Base-by-base conservation (phyloP, 1,140 invertebrate species). In the Monomorium pharaonis region DNA sequence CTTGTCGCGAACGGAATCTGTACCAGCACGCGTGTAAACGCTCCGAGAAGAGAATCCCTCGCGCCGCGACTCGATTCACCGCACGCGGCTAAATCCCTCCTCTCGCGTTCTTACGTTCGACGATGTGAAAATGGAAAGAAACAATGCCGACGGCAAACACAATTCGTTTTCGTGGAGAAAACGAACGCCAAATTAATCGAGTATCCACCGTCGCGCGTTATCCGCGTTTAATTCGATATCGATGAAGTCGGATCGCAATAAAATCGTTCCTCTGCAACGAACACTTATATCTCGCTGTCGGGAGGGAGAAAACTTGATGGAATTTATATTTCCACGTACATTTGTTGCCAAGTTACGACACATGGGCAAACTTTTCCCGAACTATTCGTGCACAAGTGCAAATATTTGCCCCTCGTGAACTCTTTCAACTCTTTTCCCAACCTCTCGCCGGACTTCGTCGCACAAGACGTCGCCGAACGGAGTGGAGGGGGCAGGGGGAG, bases 321-420 rank as follows among this genome's bases (percentile, higher is more conserved):
- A 63, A 77, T 51, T 84, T 24, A 42, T 27, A 37, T 77, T 63
- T 42, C 27, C 69, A 44, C 24, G 7, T n/a, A 42, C 12, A 51
- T 80, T 14, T 44, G 37, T 81, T 30, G 37, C 78, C 1, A 58
- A 81, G 67, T 58, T 72, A 30, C 49, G 4, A 21, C 3, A 14
- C 12, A 27, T 37, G 12, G 18, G 4, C 7, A 30, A 51, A 70
- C 49, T 81, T n/a, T n/a, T 81, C 10, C 67, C 33, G 12, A 44
- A 72, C 21, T 44, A 33, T 74, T 30, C 30, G 10, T 21, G n/a
- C n/a, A 51, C n/a, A 16, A 51, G 65, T 67, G 14, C 30, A 80
- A 80, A 30, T 42, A 72, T 56, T 81, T 81, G 18, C 24, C n/a
- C n/a, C 30, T 14, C 16, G 33, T 16, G 37, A n/a, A 70, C 65